Base-by-base conservation (phyloP, 2,113 vertebrate species). In the Aegotheles bennettii region DNA sequence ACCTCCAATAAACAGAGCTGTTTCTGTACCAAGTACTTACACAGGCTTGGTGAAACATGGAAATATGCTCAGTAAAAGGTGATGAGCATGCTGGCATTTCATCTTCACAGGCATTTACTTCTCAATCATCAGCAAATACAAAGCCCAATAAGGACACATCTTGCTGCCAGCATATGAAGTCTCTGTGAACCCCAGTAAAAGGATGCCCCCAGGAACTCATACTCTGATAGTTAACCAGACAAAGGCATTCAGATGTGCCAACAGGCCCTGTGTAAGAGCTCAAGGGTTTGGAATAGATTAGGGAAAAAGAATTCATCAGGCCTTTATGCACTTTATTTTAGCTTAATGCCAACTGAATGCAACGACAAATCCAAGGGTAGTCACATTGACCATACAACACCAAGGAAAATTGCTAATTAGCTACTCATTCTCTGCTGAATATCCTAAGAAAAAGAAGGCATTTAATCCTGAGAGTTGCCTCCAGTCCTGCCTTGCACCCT, bases 1-100 rank as follows among this genome's bases (percentile, higher is more conserved):
- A 87, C 95, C 94, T 96, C 74, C 89, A 96, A 92, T 75, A 95
- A 74, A 83, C 77, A 93, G 86, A 96, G 86, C 83, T 94, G 75
- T 95, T 97, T 97, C 92, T 96, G 86, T 90, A 97, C 96, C 87
- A 95, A 96, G 93, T 63, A 56, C 76, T 94, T 86, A 70, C 4
- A 35, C 90, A 92, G 65, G 21, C 56, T 84, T 35, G 36, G 48
- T 73, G 74, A 93, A 97, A 93, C 73, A 67, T 73, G 42, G 78
- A 86, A 87, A 93, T 95, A 79, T 59, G 60, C 85, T 91, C 24
- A 31, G 38, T 82, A 86, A 95, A 94, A 93, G 56, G 40, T 84
- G 70, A 89, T 6, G 7, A 74, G 47, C 16, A 17, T 76, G 48
- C 43, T 53, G 48, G 14, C 67, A 76, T 77, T 82, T 87, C 76